Conservation (phyloP, 2,888 invertebrate species). For the Drosophila niveifrons region DNA sequence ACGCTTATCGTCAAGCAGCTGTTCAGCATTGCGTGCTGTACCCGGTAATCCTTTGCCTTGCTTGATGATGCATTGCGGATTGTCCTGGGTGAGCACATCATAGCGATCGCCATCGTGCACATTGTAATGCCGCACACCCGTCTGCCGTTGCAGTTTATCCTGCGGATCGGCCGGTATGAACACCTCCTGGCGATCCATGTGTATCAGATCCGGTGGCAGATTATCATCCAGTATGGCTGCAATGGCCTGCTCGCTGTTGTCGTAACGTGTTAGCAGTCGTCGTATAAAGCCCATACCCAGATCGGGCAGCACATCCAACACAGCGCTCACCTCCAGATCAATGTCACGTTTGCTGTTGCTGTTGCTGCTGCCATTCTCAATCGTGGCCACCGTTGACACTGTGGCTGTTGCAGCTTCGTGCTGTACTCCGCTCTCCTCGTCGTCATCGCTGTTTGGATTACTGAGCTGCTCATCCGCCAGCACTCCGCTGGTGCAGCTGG, state of each 20-base stretch:
- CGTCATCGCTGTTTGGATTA: conserved; percentile 30
- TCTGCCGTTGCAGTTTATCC: conserved; percentile 87
- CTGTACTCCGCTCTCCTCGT: conserved; percentile 21
- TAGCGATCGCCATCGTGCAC: conserved; percentile 92
- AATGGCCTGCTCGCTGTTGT: conserved; percentile 91
- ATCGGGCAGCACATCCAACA: conserved; percentile 90
- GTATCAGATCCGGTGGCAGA: conserved; percentile 83
- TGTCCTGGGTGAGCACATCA: conserved; percentile 89
- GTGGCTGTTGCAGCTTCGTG: not conserved
- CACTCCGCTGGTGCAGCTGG: conserved; percentile 46
- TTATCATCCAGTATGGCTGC: conserved; percentile 92
- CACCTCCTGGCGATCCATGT: conserved; percentile 87
- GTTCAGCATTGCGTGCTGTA: conserved; percentile 87
- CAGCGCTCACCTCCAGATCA: conserved; percentile 85
- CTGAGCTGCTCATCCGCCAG: conserved; percentile 51
- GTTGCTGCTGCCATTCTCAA: conserved; percentile 18
- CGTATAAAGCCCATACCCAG: conserved; percentile 91
- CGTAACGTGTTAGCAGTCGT: conserved; percentile 91
- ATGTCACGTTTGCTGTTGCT: conserved; percentile 72
- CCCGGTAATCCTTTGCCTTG: conserved; percentile 86
- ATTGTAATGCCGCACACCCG: conserved; percentile 88
- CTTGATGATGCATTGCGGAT: conserved; percentile 87
- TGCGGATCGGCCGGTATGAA: conserved; percentile 88
- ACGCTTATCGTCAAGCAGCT: conserved; percentile 90
- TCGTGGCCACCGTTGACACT: conserved; percentile 24